phyloP scores from a whole-genome alignment of 2,888 invertebrate genomes.

The Tetragonisca angustula region DNA sequence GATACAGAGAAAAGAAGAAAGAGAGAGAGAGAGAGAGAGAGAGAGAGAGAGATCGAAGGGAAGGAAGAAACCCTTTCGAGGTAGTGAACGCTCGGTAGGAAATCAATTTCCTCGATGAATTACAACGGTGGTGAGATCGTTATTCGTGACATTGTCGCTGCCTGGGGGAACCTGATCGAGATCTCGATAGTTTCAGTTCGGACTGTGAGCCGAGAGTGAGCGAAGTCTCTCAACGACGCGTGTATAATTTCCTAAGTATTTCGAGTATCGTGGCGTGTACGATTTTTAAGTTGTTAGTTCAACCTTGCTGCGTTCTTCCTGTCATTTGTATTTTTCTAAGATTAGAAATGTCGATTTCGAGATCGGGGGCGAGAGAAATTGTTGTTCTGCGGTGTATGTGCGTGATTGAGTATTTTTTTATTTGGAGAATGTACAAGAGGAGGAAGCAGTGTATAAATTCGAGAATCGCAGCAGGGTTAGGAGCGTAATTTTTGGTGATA shows the following conservation, averaged over 20 bases:
- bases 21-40: background rate
- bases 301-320: background rate
- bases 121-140: background rate
- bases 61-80: background rate
- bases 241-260: background rate
- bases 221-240: background rate
- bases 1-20: background rate
- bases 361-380: background rate
- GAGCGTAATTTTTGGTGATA: background rate
- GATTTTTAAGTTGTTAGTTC: background rate
- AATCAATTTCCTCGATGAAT: constrained; percentile 38
- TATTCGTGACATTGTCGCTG: background rate
- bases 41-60: too few species aligned
- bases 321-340: background rate
- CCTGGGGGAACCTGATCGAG: background rate
- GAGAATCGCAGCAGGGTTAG: background rate
- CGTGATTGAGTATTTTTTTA: background rate
- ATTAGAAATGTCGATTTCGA: too few species aligned
- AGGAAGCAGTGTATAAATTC: background rate
- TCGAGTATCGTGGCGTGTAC: too few species aligned
- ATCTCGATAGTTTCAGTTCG: constrained; percentile 32
- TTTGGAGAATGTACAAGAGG: background rate
- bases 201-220: background rate
- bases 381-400: too few species aligned
- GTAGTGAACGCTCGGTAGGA: background rate